Evolutionary conservation across 1,140 invertebrate species (phyloP).

Genomic region (Rhysida immarginata): DNA sequence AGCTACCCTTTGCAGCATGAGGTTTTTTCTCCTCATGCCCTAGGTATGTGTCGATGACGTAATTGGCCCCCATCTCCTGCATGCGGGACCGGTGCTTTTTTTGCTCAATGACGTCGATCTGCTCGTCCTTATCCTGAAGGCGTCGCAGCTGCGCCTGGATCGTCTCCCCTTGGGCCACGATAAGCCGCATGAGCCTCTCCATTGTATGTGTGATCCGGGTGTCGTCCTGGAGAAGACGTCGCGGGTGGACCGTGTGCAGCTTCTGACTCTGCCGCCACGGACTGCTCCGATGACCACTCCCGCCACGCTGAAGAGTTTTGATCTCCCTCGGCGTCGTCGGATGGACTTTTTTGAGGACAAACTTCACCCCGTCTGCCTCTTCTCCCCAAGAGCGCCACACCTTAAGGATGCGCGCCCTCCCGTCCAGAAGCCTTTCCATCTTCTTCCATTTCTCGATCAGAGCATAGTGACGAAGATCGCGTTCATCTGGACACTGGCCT

Average conservation of each 20-base stretch:
- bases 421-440: conserved; percentile 51
- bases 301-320: conserved; percentile 11
- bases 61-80: conserved; percentile 59
- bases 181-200: conserved; percentile 47
- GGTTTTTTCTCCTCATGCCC: conserved; percentile 24
- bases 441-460: conserved; percentile 39
- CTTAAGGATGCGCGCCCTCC: conserved; percentile 48
- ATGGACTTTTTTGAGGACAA: conserved; percentile 30
- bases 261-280: conserved; percentile 6
- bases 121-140: conserved; percentile 53
- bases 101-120: conserved; percentile 58
- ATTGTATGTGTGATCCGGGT: conserved; percentile 34
- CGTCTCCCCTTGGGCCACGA: conserved; percentile 63
- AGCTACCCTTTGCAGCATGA: no score
- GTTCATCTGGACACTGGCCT: no score
- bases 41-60: conserved; percentile 61
- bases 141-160: conserved; percentile 49
- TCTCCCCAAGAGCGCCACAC: conserved; percentile 59
- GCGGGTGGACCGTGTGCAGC: conserved; percentile 14
- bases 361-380: conserved; percentile 46
- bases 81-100: conserved; percentile 50
- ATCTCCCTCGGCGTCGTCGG: conserved; percentile 15
- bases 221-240: conserved; percentile 7
- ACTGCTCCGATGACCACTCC: background rate
- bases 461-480: conserved; percentile 33